Base-by-base conservation (phyloP, 2,113 vertebrate species). In the Laticauda colubrina region DNA sequence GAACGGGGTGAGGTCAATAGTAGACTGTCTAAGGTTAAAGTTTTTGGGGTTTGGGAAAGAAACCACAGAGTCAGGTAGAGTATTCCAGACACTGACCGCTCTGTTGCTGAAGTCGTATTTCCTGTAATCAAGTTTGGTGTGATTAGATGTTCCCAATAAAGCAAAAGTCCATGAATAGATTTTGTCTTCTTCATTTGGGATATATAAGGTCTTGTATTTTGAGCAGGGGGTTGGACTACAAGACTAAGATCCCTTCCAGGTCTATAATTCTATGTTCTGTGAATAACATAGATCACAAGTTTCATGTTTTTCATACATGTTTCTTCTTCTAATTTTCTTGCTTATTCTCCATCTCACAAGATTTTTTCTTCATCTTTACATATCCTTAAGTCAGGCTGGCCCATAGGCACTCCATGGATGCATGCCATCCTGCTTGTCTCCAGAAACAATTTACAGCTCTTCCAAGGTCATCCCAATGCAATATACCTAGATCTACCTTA, bases 321-420 rank as follows among this genome's bases (percentile, higher is more conserved):
- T 55, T 43, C 14, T 14, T 92, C 24, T 90, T 94, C 85, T 57
- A 55, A 45, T 23, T 59, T 88, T 85, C 89, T 94, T 8, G 39
- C 15, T 88, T 88, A 88, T 88, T 55, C n/a, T 54, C 51, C 45
- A 45, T 21, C 51, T 64, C 39, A 23, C 89, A 45, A 89, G 69
- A 8, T 75, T 43, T 0, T 1, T 6, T 39, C 9, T 15, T 91
- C 51, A 93, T 81, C 18, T 7, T 43, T 81, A 43, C 7, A 43
- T 81, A 34, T 21, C 18, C 39, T 81, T 81, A 81, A 81, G 34
- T 43, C 75, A 43, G 75, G 18, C 18, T 81, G 18, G 21, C 34
- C 75, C 75, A 10, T 23, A 43, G 75, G 43, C 34, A 43, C 75
- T 81, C 34, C 34, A 81, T 81, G 75, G 34, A 81, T 43, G 34